phyloP scores from a whole-genome alignment of 2,888 invertebrate genomes.

The Aspidiotus destructor region DNA sequence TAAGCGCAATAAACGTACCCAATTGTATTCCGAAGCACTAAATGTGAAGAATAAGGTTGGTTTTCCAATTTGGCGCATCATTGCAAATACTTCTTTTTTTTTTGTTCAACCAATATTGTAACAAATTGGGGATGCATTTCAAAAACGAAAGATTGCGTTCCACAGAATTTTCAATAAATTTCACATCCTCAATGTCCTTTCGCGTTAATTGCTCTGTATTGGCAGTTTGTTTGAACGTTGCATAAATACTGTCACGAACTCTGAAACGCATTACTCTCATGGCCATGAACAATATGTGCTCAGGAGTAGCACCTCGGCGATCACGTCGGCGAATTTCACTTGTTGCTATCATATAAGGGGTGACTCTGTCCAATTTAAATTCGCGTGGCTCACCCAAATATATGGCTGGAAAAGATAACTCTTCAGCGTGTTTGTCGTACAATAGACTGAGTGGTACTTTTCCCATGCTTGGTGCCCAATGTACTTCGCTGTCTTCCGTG shows the following conservation, averaged over 20 bases:
- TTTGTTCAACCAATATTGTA: neutral
- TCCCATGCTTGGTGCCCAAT: no score
- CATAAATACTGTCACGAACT: neutral
- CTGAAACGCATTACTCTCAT: no score
- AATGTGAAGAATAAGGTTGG: neutral
- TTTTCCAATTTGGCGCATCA: neutral
- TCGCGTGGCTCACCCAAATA: no score
- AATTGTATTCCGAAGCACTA: neutral
- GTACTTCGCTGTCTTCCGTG: no score
- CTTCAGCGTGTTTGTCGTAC: no score
- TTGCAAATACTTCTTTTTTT: neutral
- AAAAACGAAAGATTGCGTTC: neutral
- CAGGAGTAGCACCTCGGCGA: no score
- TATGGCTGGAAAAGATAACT: no score
- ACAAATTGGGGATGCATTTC: neutral
- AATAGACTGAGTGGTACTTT: no score
- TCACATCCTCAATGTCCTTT: neutral
- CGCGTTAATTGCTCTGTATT: neutral
- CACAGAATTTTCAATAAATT: neutral
- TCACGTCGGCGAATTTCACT: no score
- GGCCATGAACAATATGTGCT: no score
- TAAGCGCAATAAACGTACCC: neutral
- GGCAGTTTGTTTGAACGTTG: neutral
- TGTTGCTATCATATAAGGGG: no score
- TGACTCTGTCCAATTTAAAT: no score